Evolutionary conservation across 1,140 invertebrate species (phyloP), one percentile per base, ranked within the genome.

Genomic region (Leptopilina boulardi): DNA sequence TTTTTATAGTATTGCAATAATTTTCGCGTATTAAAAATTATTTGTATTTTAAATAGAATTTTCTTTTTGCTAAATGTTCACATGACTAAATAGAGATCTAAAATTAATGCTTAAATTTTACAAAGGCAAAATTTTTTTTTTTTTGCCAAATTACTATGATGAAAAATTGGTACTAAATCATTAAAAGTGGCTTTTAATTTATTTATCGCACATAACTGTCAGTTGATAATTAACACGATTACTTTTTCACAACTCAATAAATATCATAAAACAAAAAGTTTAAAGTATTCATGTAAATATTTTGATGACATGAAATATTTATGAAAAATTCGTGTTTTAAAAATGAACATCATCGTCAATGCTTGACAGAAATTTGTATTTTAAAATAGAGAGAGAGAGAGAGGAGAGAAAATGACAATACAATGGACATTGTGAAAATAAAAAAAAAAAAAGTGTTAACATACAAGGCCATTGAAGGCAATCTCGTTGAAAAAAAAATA

Each of bases 391-490:
- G 30, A 34, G 6, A 34, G 30, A 34, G 56, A 66, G 26, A 18
- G 23, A 66, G n/a, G 13, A 11, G 56, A 21, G 21, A 66, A 26
- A 26, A n/a, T 66, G 54, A 1, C n/a, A 56, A 23, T 21, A 56
- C 54, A 56, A 56, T 56, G 54, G 19, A 56, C 19, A 19, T 21
- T 56, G 54, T 21, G 13, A 56, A 21, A 30, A 66, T 66, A 26
- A 4, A 15, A 5, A 3, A 26, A 66, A 15, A 66, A 66, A 66
- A 26, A 66, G 23, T 30, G 10, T 30, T 66, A 66, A 66, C 56
- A 26, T 66, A 26, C 56, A 30, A 66, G 56, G 56, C 56, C 23
- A 30, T 66, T 66, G 56, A 66, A 66, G 23, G 56, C 56, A 66
- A 66, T 66, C 21, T 66, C 56, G 56, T 66, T 66, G 10, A 30